Conservation (phyloP, 2,797 vertebrate genomes). For the Gallirallus australis region DNA sequence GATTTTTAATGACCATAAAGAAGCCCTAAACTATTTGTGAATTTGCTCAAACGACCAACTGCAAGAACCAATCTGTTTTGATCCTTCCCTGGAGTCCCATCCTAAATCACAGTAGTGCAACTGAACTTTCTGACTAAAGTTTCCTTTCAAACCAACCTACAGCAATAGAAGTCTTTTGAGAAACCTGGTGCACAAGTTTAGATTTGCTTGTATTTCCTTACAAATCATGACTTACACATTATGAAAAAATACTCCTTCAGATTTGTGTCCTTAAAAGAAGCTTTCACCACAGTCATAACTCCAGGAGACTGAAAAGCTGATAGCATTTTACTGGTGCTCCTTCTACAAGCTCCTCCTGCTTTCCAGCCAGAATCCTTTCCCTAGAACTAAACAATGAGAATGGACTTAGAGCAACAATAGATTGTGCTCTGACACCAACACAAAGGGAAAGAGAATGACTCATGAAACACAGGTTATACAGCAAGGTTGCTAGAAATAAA, state of each 20-base stretch:
- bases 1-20: not conserved
- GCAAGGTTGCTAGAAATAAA: not conserved
- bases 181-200: not conserved
- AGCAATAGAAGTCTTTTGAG: not conserved
- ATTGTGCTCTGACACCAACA: not conserved
- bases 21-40: not conserved
- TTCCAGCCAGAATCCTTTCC: not conserved
- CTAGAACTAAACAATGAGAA: not conserved
- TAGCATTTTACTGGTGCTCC: not conserved
- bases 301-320: not conserved
- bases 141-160: not conserved
- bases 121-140: not conserved
- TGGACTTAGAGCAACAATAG: not conserved
- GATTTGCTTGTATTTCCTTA: not conserved
- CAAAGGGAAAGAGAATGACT: not conserved
- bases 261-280: not conserved
- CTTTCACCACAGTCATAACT: not conserved
- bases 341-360: not conserved
- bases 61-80: not conserved
- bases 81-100: not conserved
- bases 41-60: not conserved
- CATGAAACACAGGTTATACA: not conserved
- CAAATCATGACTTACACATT: not conserved
- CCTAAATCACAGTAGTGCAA: not conserved
- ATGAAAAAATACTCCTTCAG: not conserved